These are phyloP conservation scores for Hetaerina titia DNA, from an alignment of 2,888 invertebrate genomes.

Conservation along the genomic window DNA sequence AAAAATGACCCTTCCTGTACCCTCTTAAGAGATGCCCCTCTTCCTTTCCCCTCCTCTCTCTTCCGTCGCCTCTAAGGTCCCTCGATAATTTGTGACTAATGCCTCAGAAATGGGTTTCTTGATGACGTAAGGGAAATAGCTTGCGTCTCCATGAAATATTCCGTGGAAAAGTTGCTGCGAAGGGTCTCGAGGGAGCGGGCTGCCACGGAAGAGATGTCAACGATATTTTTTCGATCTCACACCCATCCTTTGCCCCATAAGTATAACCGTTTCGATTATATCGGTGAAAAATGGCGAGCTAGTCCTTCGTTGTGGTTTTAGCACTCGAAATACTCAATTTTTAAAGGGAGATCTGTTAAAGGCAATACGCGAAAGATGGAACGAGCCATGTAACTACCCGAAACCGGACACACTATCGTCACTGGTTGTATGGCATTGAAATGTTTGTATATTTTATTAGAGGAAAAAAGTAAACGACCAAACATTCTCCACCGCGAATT, in stretches of 20 bases:
- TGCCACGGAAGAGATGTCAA: slow-evolving; percentile 57
- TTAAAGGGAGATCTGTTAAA: not conserved
- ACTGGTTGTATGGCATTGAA: too few species aligned
- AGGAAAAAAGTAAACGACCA: too few species aligned
- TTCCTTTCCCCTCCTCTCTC: not conserved
- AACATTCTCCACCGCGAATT: too few species aligned
- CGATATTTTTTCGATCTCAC: slow-evolving; percentile 47
- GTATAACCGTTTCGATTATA: slow-evolving; percentile 27
- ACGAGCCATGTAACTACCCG: not conserved
- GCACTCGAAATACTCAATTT: not conserved
- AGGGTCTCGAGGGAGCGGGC: slow-evolving; percentile 33
- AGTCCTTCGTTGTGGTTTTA: not conserved
- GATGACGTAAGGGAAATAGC: slow-evolving; percentile 55
- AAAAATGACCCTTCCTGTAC: slow-evolving; percentile 19
- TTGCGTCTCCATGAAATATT: slow-evolving; percentile 54
- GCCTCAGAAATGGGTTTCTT: slow-evolving; percentile 64
- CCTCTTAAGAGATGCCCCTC: not conserved
- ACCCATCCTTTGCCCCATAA: not conserved
- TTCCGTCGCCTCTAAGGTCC: not conserved
- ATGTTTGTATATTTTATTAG: too few species aligned
- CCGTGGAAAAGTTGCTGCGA: slow-evolving; percentile 39
- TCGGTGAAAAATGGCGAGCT: slow-evolving; percentile 11
- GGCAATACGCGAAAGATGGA: not conserved
- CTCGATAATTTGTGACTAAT: slow-evolving; percentile 64
- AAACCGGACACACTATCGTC: too few species aligned